Conservation (phyloP, 2,113 vertebrate genomes). For the Pantherophis guttatus region DNA sequence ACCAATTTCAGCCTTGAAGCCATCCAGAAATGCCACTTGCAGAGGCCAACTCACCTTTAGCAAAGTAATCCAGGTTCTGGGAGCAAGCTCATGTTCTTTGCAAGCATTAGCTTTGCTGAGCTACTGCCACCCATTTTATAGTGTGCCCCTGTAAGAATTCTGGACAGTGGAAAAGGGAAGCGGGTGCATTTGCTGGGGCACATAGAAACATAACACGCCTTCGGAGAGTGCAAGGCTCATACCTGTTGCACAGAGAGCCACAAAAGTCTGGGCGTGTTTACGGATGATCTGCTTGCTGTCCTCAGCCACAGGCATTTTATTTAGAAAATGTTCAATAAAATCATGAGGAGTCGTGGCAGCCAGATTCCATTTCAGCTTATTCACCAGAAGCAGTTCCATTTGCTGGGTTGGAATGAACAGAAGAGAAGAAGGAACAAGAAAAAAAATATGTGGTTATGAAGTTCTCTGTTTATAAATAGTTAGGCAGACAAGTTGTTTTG, state of each 20-base stretch:
- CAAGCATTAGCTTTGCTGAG: conserved; percentile 32
- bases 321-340: conserved; percentile 97
- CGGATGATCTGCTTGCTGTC: conserved; percentile 93
- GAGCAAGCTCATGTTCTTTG: conserved; percentile 42
- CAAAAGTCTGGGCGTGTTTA: conserved; percentile 97
- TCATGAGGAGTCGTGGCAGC: conserved; percentile 94
- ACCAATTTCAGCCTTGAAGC: background rate
- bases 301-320: conserved; percentile 88
- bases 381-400: conserved; percentile 95
- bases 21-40: conserved; percentile 17
- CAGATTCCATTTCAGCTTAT: conserved; percentile 98
- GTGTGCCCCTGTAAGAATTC: conserved; percentile 18
- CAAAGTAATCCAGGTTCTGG: conserved; percentile 56
- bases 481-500: background rate
- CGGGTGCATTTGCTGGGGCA: conserved; percentile 5
- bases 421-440: conserved; percentile 2
- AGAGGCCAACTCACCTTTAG: conserved; percentile 55
- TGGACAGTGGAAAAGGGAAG: conserved; percentile 29
- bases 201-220: conserved; percentile 48
- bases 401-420: conserved; percentile 73
- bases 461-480: background rate
- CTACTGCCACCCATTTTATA: conserved; percentile 6
- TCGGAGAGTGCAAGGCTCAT: conserved; percentile 57
- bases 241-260: conserved; percentile 98
- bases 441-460: conserved; percentile 37